Conservation (phyloP, 2,113 vertebrate species). For the Ramphastos sulfuratus region DNA sequence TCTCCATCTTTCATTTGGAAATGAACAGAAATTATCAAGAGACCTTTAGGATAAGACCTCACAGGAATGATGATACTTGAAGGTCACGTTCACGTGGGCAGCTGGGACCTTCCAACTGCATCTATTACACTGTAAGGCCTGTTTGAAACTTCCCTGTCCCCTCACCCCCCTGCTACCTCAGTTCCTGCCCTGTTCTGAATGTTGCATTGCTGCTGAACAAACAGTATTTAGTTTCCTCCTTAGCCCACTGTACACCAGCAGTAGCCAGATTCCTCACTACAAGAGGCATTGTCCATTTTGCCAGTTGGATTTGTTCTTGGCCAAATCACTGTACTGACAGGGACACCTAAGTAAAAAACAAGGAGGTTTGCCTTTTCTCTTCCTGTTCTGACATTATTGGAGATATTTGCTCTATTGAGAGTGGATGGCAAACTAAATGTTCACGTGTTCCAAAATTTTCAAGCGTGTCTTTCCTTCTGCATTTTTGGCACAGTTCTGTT, state of each 20-base stretch:
- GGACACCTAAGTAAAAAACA: not conserved
- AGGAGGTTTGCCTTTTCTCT: not conserved
- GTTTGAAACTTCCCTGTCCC: not conserved
- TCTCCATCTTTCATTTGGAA: not conserved
- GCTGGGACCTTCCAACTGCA: not conserved
- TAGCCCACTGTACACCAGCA: not conserved
- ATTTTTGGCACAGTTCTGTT: constrained; percentile 23
- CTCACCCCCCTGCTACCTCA: not conserved
- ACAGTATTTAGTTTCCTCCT: rapidly evolving
- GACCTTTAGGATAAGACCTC: not conserved
- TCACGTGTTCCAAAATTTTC: not conserved
- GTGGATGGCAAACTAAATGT: not conserved
- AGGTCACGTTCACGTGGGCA: not conserved
- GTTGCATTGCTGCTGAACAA: not conserved
- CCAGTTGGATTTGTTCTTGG: not conserved
- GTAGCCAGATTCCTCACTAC: not conserved
- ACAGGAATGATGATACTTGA: not conserved
- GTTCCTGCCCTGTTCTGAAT: not conserved
- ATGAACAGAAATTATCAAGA: not conserved
- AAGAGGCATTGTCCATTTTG: not conserved
- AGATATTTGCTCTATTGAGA: not conserved
- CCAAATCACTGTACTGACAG: not conserved
- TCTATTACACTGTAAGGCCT: not conserved
- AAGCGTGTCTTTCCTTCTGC: not conserved
- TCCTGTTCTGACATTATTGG: not conserved